phyloP scores from a whole-genome alignment of 2,797 vertebrate genomes.

The Cuculus canorus region DNA sequence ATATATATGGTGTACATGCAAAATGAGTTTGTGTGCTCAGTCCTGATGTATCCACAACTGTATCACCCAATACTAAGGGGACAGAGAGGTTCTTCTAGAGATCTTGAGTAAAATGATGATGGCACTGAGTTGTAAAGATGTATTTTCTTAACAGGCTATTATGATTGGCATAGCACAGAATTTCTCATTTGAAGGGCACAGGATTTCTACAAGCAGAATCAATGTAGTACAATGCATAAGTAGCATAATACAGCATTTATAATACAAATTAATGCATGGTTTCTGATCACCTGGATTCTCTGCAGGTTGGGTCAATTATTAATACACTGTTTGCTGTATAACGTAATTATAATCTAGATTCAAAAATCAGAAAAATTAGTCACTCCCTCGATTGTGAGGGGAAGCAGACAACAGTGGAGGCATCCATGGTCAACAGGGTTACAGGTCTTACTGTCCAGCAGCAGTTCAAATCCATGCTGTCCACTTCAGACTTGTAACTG shows the following conservation, averaged over 20 bases:
- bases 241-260: background rate
- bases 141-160: background rate
- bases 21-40: background rate
- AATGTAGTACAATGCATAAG: background rate
- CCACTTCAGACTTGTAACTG: too few relatives aligned
- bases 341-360: background rate
- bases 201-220: background rate
- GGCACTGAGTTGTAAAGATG: background rate
- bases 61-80: background rate
- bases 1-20: accelerated
- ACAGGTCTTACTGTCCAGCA: too few relatives aligned
- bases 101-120: background rate
- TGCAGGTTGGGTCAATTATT: background rate
- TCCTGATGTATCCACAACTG: background rate
- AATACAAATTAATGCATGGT: background rate
- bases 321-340: background rate
- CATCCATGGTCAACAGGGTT: background rate
- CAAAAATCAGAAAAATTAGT: background rate
- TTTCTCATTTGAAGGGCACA: background rate
- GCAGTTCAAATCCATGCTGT: too few relatives aligned
- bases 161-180: background rate
- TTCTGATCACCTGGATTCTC: background rate
- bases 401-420: background rate
- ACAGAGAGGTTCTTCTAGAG: background rate
- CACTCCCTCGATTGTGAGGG: background rate